These are phyloP conservation scores for Poecile atricapillus DNA, from an alignment of 2,113 vertebrate genomes.

Conservation along the genomic window DNA sequence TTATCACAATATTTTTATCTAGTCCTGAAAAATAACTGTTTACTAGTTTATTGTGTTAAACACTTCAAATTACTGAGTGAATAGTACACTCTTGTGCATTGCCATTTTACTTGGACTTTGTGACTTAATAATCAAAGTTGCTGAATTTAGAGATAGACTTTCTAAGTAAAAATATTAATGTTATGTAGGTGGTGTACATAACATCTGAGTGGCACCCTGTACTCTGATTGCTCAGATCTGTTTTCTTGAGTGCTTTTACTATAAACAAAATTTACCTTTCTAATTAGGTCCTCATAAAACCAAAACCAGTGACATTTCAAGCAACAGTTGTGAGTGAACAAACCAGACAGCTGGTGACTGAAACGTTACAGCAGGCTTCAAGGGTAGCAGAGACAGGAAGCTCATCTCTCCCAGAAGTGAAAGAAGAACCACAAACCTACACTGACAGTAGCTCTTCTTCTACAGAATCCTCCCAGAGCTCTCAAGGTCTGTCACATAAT, in stretches of 20 bases:
- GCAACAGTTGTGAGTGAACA: slow-evolving; percentile 94
- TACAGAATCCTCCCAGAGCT: slow-evolving; percentile 78
- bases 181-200: background rate
- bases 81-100: background rate
- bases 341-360: slow-evolving; percentile 92
- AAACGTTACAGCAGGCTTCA: slow-evolving; percentile 92
- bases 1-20: background rate
- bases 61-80: background rate
- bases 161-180: background rate
- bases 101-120: background rate
- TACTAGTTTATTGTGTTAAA: background rate
- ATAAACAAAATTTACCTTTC: background rate
- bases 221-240: background rate
- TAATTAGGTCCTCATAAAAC: slow-evolving; percentile 94
- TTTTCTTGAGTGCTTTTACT: slow-evolving; percentile 9
- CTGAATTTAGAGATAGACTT: background rate
- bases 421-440: slow-evolving; percentile 79
- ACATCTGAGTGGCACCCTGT: background rate
- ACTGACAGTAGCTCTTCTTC: slow-evolving; percentile 80
- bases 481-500: slow-evolving; percentile 75
- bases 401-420: slow-evolving; percentile 77
- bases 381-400: slow-evolving; percentile 78
- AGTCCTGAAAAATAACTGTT: background rate
- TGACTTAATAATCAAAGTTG: background rate
- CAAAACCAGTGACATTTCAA: slow-evolving; percentile 95